Percentiles rank a stretch among this genome's conserved stretches.
These are phyloP conservation scores for Cryptocephalus moraei DNA, from an alignment of 2,888 invertebrate species.

Conservation along the genomic window DNA sequence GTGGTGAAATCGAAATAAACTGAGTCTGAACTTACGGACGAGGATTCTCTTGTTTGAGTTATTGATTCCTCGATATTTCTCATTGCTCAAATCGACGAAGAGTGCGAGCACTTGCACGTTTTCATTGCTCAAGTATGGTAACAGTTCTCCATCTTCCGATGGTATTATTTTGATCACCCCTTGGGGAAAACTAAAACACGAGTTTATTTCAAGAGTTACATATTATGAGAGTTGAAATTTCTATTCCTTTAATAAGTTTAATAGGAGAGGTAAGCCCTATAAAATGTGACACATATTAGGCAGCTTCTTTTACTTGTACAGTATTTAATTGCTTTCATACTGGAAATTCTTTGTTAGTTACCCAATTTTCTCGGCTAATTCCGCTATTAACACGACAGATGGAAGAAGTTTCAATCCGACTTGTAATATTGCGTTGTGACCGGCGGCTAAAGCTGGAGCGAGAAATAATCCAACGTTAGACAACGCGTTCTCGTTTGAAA, in stretches of 20 bases:
- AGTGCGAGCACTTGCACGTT: slow-evolving; percentile 16
- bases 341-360: slow-evolving; percentile 13
- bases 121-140: slow-evolving; percentile 15
- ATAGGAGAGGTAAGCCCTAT: background rate
- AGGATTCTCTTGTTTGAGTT: slow-evolving; percentile 17
- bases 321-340: no score
- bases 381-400: slow-evolving; percentile 36
- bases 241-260: background rate
- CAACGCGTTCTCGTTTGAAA: slow-evolving; percentile 39
- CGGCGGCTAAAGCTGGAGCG: slow-evolving; percentile 42
- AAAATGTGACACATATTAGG: no score
- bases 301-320: no score
- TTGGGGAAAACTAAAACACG: slow-evolving; percentile 20
- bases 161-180: slow-evolving; percentile 23
- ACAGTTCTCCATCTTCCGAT: slow-evolving; percentile 13
- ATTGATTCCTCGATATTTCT: slow-evolving; percentile 15
- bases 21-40: slow-evolving; percentile 12
- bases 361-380: slow-evolving; percentile 41
- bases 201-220: background rate
- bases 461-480: slow-evolving; percentile 39
- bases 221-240: background rate
- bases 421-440: slow-evolving; percentile 40
- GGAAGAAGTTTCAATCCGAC: slow-evolving; percentile 36
- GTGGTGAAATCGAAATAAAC: background rate
- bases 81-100: slow-evolving; percentile 18